phyloP scores from a whole-genome alignment of 2,797 vertebrate genomes.

The Macropodus opercularis region DNA sequence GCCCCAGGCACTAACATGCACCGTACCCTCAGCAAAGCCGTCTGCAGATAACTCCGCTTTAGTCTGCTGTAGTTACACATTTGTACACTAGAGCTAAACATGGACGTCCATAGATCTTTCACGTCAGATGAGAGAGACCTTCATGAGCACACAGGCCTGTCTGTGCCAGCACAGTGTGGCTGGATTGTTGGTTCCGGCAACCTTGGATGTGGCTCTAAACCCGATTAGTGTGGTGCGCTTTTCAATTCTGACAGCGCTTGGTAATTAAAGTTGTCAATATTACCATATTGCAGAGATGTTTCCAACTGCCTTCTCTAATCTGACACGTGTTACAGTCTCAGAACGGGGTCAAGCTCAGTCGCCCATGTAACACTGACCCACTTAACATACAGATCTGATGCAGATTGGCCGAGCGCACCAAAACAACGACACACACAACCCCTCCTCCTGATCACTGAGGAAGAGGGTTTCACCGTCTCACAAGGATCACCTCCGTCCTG shows the following conservation, averaged over 20 bases:
- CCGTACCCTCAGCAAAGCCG: too few species aligned
- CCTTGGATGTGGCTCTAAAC: constrained; percentile 26
- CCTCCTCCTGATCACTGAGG: constrained; percentile 22
- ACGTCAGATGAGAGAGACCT: too few species aligned
- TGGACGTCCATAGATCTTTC: too few species aligned
- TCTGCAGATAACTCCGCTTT: too few species aligned
- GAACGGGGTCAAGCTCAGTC: constrained; percentile 70
- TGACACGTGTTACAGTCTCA: constrained; percentile 29
- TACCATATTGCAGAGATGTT: constrained; percentile 12
- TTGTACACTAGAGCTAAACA: too few species aligned
- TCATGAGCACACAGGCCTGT: too few species aligned
- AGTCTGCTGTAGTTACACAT: too few species aligned
- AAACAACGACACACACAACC: constrained; percentile 77
- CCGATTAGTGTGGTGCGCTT: constrained; percentile 11
- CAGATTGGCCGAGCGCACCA: constrained; percentile 60
- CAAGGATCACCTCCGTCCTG: constrained; percentile 6
- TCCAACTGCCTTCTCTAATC: constrained; percentile 18
- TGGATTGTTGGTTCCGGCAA: too few species aligned
- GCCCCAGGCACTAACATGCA: too few species aligned
- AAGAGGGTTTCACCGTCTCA: constrained; percentile 12
- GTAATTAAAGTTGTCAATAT: constrained; percentile 7
- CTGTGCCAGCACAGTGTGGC: too few species aligned
- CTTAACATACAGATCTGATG: constrained; percentile 71
- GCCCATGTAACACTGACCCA: constrained; percentile 81
- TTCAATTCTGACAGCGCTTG: constrained; percentile 21